These are phyloP conservation scores for Enteromius mattozi DNA, from an alignment of 2,797 vertebrate species.

Conservation along the genomic window DNA sequence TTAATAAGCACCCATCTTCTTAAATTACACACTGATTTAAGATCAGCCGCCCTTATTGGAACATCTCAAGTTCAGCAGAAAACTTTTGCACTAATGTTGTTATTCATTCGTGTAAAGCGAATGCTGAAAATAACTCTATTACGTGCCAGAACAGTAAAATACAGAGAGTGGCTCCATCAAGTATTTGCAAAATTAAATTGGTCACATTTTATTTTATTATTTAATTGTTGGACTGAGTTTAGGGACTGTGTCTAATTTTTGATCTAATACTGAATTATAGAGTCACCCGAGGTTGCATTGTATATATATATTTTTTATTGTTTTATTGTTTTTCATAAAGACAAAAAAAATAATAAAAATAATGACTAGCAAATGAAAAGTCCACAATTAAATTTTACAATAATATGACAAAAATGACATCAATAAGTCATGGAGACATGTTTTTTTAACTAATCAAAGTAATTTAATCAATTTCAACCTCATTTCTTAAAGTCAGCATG, in stretches of 20 bases:
- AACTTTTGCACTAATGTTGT: slow-evolving; percentile 35
- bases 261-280: not conserved
- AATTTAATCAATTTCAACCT: not conserved
- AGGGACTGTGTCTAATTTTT: not conserved
- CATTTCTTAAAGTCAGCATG: not conserved
- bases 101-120: not conserved
- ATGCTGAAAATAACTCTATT: not conserved
- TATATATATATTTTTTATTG: not conserved
- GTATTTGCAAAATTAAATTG: not conserved
- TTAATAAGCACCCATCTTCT: slow-evolving; percentile 48
- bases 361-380: not conserved
- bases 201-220: not conserved
- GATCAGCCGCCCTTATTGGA: not conserved
- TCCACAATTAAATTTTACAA: not conserved
- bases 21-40: slow-evolving; percentile 39
- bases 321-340: not conserved
- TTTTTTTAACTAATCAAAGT: not conserved
- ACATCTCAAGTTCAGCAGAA: not conserved
- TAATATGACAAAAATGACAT: not conserved
- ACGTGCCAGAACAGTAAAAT: not conserved
- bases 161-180: not conserved
- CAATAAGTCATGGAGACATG: not conserved
- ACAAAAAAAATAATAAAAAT: not conserved
- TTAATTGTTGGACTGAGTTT: not conserved
- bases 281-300: not conserved